Evolutionary conservation across 1,140 invertebrate genomes (phyloP).

Genomic region (Ips nitidus): DNA sequence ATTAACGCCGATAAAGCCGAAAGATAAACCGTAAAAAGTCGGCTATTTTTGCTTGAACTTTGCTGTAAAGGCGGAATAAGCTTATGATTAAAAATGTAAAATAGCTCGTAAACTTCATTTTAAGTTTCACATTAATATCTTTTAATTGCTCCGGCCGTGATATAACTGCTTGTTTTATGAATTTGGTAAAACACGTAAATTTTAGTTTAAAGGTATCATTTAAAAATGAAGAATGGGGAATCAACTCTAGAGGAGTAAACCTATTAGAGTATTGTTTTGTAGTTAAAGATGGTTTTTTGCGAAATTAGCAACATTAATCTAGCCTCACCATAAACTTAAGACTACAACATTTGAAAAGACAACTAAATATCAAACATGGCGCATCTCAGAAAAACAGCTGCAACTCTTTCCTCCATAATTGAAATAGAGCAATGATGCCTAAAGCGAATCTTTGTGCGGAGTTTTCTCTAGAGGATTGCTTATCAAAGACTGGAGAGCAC

Average conservation of each 20-base stretch:
- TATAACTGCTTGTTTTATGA: too few species aligned
- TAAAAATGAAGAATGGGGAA: too few species aligned
- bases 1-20: conserved; percentile 10
- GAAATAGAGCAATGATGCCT: conserved; percentile 23
- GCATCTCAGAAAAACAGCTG: neutral
- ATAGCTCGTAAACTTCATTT: conserved; percentile 24
- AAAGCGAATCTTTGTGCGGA: conserved; percentile 25
- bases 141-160: conserved; percentile 16
- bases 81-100: conserved; percentile 31
- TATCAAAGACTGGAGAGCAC: conserved; percentile 35
- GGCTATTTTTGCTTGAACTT: conserved; percentile 7
- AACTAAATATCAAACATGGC: neutral
- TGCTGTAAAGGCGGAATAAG: conserved; percentile 21
- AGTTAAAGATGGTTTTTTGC: too few species aligned
- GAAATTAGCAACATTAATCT: too few species aligned
- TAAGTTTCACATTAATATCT: conserved; percentile 33
- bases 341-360: too few species aligned
- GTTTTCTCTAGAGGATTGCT: conserved; percentile 34
- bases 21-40: conserved; percentile 20
- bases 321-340: too few species aligned
- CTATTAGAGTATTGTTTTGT: too few species aligned
- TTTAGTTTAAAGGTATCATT: too few species aligned
- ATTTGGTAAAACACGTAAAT: too few species aligned
- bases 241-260: too few species aligned
- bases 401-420: conserved; percentile 15